phyloP scores from a whole-genome alignment of 2,113 vertebrate genomes.

The Spermophilus dauricus region DNA sequence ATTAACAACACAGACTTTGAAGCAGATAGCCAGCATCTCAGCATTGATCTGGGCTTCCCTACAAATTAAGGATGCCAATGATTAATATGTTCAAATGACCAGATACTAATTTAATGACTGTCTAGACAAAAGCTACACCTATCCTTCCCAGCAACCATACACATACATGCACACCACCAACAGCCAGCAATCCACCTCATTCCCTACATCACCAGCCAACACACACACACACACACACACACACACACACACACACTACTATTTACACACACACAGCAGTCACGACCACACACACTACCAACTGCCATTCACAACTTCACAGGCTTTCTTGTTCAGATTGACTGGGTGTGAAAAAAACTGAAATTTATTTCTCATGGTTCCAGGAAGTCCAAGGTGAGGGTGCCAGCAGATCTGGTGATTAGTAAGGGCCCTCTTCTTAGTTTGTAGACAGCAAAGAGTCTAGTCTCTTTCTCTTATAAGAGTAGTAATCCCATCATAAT shows the following conservation, averaged over 20 bases:
- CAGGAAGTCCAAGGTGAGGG: neutral
- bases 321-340: neutral
- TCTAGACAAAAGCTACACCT: neutral
- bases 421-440: neutral
- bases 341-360: neutral
- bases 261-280: neutral
- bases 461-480: neutral
- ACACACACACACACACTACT: neutral
- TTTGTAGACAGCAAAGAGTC: neutral
- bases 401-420: neutral
- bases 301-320: neutral
- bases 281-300: neutral
- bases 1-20: neutral
- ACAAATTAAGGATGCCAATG: slow-evolving; percentile 17
- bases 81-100: neutral
- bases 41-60: neutral
- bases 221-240: neutral
- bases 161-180: neutral
- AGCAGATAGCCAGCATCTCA: neutral
- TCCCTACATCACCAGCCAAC: neutral
- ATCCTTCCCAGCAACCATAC: neutral
- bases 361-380: neutral
- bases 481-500: neutral
- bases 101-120: neutral
- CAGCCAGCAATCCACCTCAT: neutral